Evolutionary conservation across 2,797 vertebrate genomes (phyloP), one percentile per base, ranked within the genome.

Genomic region (Sebastes diploproa): DNA sequence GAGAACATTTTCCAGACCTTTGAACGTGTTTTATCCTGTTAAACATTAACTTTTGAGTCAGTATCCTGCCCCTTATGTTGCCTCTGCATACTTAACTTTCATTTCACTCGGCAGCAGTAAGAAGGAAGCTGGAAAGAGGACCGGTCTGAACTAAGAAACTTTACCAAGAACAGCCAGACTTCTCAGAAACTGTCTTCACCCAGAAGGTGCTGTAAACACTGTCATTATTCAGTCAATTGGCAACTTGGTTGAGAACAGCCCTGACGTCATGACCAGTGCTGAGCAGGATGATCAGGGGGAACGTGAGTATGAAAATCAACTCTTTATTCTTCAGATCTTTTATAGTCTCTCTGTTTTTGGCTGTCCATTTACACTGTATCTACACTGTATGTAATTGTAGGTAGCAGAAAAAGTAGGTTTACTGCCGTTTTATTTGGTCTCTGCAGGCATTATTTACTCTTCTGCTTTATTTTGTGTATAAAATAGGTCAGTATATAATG

Each of bases 81-180:
- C 5, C 5, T 62, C 3, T n/a, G 7, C 46, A 32, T 36, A 7
- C 25, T 69, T 73, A 3, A 60, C 5, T 79, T 84, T 71, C 22
- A 5, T 1, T 52, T 12, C 27, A 0, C 36, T 4, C 55, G 0
- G 2, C 2, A 55, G 16, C 3, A 2, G 4, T 3, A 12, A 8
- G 2, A 11, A 46, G 4, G 9, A 23, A 52, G 11, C 1, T 32
- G 12, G 0, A 7, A 0, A 12, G 62, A 4, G 16, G 58, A 11
- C 64, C 3, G 1, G 4, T 16, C n/a, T 3, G 22, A 72, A 3
- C 30, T 7, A 65, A 52, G 0, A 13, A 22, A 27, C 14, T 23
- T n/a, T 23, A 23, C 23, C 23, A 23, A 23, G 23, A 23, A 23
- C 23, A 23, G 23, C 23, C 1, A 5, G 18, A 27, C 30, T 20